These are phyloP conservation scores for Raphicerus campestris DNA, from an alignment of 2,113 vertebrate genomes.

Conservation along the genomic window DNA sequence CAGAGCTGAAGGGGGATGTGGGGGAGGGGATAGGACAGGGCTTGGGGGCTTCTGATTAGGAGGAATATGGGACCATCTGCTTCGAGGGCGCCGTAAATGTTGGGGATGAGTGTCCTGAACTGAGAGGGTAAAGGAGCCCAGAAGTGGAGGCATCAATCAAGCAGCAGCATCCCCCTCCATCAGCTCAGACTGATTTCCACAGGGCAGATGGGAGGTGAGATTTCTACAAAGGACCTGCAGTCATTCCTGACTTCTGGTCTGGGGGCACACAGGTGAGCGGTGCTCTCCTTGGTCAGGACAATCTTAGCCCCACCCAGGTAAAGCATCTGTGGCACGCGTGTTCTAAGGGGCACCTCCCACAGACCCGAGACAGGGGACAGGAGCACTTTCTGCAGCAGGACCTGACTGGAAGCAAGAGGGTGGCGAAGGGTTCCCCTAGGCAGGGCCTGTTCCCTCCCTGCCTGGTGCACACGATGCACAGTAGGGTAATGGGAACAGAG, in stretches of 20 bases:
- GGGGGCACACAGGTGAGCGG: neutral
- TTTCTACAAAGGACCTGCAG: accelerated
- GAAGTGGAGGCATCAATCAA: neutral
- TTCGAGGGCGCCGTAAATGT: neutral
- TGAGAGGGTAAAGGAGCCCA: neutral
- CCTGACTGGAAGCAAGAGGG: neutral
- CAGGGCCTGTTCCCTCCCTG: neutral
- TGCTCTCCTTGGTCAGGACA: neutral
- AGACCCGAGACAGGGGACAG: neutral
- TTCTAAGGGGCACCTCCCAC: neutral
- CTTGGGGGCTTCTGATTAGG: neutral
- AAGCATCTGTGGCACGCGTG: neutral
- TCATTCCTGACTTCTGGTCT: neutral
- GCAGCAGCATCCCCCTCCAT: neutral
- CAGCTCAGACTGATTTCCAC: neutral
- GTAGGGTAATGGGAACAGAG: neutral
- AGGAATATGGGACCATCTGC: neutral
- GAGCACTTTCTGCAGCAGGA: neutral
- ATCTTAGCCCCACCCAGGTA: neutral
- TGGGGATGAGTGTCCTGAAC: neutral
- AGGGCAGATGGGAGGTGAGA: neutral
- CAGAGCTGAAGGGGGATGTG: neutral
- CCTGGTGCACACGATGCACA: neutral
- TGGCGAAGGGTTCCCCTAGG: neutral
- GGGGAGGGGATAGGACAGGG: neutral